These are phyloP conservation scores for Phocoena sinus DNA, from an alignment of 2,113 vertebrate species.

Conservation along the genomic window DNA sequence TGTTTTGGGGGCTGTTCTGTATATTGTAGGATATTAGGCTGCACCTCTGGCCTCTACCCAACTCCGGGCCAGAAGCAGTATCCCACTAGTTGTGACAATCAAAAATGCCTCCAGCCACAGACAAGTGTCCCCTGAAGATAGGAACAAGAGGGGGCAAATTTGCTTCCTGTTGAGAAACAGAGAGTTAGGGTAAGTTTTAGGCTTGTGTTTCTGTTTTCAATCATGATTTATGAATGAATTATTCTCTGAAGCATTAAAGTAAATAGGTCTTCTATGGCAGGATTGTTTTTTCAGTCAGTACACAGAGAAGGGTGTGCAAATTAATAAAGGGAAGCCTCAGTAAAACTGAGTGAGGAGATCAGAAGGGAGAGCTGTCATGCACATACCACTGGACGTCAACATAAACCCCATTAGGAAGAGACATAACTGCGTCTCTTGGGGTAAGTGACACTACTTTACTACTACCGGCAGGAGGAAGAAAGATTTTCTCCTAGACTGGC, in stretches of 20 bases:
- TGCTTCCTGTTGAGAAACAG: not conserved
- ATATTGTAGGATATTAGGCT: not conserved
- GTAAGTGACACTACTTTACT: not conserved
- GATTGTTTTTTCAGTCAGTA: not conserved
- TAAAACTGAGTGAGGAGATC: not conserved
- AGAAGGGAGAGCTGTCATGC: not conserved
- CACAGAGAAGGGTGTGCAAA: not conserved
- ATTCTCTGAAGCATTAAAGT: not conserved
- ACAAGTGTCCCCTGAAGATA: too few relatives aligned
- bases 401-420: not conserved
- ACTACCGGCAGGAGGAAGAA: not conserved
- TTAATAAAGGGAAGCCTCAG: not conserved
- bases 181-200: not conserved
- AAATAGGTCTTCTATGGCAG: not conserved
- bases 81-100: not conserved
- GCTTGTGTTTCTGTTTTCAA: not conserved
- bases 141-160: not conserved
- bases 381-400: not conserved
- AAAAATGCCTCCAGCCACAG: not conserved
- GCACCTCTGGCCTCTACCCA: too few relatives aligned
- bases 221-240: not conserved
- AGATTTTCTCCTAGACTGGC: not conserved
- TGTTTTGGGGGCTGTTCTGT: too few relatives aligned
- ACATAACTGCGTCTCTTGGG: not conserved
- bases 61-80: not conserved